Percentiles rank a stretch among this genome's conserved stretches.
phyloP scores from a whole-genome alignment of 2,888 invertebrate species.

The Baronia brevicornis region DNA sequence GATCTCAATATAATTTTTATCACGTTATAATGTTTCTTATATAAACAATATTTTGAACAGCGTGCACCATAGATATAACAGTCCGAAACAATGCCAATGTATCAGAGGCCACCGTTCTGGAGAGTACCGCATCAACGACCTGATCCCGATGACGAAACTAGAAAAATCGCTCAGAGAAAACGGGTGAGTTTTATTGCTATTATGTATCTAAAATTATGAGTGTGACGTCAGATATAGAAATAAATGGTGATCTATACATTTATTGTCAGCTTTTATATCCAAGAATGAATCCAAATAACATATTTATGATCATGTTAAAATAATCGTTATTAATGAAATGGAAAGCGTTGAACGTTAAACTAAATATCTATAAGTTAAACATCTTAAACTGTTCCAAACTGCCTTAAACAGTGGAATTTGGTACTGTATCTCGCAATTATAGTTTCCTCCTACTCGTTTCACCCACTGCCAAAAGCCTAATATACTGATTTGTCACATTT shows the following conservation, averaged over 20 bases:
- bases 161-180: conserved; percentile 41
- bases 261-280: conserved; percentile 9
- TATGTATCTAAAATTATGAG: conserved; percentile 8
- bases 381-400: no score
- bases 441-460: conserved; percentile 9
- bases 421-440: conserved; percentile 11
- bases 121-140: conserved; percentile 61
- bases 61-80: conserved; percentile 24
- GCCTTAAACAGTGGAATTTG: conserved; percentile 6
- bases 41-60: conserved; percentile 23
- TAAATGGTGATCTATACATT: no score
- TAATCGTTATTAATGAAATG: conserved; percentile 2
- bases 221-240: no score
- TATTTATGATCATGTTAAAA: conserved; percentile 11
- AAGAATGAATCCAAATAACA: conserved; percentile 14
- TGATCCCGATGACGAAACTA: conserved; percentile 59
- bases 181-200: conserved; percentile 18
- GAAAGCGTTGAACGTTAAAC: no score
- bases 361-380: no score
- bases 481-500: conserved; percentile 13
- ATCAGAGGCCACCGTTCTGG: conserved; percentile 80
- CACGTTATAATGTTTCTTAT: not conserved
- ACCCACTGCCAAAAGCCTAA: conserved; percentile 14
- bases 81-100: conserved; percentile 57
- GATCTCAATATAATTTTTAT: no score